A percentile compares a stretch with the other conserved stretches of the same genome.
These are phyloP conservation scores for Sceloporus undulatus DNA, from an alignment of 2,113 vertebrate genomes.

Conservation along the genomic window DNA sequence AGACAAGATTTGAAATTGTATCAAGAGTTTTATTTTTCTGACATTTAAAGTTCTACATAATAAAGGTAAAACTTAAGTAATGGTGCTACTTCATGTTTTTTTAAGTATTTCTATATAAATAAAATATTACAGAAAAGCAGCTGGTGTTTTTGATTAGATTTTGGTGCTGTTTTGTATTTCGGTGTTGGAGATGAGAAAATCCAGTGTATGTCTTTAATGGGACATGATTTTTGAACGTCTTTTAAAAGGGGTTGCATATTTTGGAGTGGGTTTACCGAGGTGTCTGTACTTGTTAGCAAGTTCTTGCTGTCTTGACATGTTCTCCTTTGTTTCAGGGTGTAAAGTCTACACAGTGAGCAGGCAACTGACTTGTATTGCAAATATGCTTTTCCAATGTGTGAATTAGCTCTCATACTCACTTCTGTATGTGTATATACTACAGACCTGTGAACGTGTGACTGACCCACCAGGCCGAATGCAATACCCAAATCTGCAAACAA, in stretches of 20 bases:
- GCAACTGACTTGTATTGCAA: no score
- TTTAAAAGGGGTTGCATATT: background rate
- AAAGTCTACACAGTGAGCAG: no score
- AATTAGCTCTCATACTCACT: background rate
- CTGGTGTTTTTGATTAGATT: constrained; percentile 72
- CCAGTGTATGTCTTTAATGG: no score
- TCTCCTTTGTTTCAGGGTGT: no score
- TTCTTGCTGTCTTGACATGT: no score
- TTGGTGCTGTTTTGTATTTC: constrained; percentile 9
- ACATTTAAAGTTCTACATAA: constrained; percentile 99
- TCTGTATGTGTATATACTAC: no score
- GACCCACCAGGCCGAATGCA: background rate
- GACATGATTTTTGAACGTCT: no score
- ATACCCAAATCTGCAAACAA: no score
- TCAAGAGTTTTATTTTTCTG: constrained; percentile 99
- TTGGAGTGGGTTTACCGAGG: background rate
- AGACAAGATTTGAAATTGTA: constrained; percentile 99
- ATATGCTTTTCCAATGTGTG: background rate
- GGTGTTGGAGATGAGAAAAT: constrained; percentile 6
- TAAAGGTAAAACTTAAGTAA: constrained; percentile 99
- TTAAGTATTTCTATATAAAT: constrained; percentile 99
- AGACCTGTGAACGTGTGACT: background rate
- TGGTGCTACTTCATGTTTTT: constrained; percentile 99
- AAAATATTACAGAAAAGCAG: constrained; percentile 90
- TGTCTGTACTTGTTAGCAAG: no score